Conservation (phyloP, 1,140 invertebrate species). For the Oncopodura yosiiana region DNA sequence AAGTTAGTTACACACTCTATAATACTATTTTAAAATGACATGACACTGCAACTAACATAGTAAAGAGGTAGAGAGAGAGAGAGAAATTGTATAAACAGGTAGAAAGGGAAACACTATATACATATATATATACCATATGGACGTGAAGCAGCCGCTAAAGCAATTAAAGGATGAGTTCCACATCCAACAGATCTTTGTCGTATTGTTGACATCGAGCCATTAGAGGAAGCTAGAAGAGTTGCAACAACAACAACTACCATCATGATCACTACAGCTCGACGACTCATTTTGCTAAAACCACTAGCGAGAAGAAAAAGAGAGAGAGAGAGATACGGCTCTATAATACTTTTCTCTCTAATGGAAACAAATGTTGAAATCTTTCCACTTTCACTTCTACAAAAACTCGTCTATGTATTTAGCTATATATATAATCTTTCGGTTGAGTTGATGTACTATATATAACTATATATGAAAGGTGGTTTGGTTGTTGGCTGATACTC, state of each 20-base stretch:
- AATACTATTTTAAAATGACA: no score
- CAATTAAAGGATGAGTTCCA: conserved; percentile 34
- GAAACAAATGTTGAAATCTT: conserved; percentile 26
- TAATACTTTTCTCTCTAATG: conserved; percentile 15
- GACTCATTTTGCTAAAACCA: conserved; percentile 4
- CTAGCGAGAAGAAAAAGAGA: background rate
- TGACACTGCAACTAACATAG: background rate
- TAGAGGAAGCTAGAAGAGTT: no score
- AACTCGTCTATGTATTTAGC: no score
- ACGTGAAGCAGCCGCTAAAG: conserved; percentile 32
- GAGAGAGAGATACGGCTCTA: conserved; percentile 6
- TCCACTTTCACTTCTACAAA: background rate
- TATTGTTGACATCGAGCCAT: conserved; percentile 7
- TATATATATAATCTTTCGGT: no score
- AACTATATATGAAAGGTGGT: no score
- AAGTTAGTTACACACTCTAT: no score
- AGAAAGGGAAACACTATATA: conserved; percentile 17
- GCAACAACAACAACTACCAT: no score
- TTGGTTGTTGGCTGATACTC: no score
- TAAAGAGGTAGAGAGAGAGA: background rate
- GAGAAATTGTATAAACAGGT: background rate
- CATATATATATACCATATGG: conserved; percentile 29
- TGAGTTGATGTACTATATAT: no score
- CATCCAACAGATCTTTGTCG: conserved; percentile 32
- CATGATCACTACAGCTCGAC: no score